Evolutionary conservation across 92 coral and sea anemone species (phyloP).

Genomic region (Isaurus tuberculatus): DNA sequence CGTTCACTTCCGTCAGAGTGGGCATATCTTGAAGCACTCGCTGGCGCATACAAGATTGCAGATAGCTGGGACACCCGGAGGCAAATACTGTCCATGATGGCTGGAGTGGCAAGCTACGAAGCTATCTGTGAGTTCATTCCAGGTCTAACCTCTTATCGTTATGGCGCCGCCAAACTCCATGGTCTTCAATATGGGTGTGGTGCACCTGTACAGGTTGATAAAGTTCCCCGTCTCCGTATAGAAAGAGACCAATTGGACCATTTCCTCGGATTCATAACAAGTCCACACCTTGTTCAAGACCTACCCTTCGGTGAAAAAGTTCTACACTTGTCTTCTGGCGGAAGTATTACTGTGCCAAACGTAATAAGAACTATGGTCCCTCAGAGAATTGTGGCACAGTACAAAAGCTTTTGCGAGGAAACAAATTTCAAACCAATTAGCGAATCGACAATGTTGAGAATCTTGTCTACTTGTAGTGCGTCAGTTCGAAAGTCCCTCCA

Average conservation of each 20-base stretch:
- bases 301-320: conserved; percentile 64
- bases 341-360: conserved; percentile 55
- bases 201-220: conserved; percentile 51
- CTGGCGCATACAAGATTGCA: conserved; percentile 21
- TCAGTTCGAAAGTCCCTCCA: conserved; percentile 52
- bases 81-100: conserved; percentile 44
- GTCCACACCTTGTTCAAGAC: conserved; percentile 70
- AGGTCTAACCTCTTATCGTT: conserved; percentile 57
- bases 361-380: conserved; percentile 65
- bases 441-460: conserved; percentile 37
- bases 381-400: conserved; percentile 61
- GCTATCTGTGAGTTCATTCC: conserved; percentile 34
- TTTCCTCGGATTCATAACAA: conserved; percentile 61
- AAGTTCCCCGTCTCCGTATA: conserved; percentile 57
- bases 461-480: conserved; percentile 47
- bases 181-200: conserved; percentile 60
- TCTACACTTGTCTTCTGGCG: conserved; percentile 55
- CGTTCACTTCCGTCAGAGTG: conserved; percentile 43
- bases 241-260: conserved; percentile 66
- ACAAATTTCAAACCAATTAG: conserved; percentile 48
- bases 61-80: conserved; percentile 51
- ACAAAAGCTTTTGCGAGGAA: conserved; percentile 51
- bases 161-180: conserved; percentile 57
- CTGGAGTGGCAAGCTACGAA: conserved; percentile 29
- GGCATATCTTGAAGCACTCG: conserved; percentile 45